A percentile compares a stretch with the other conserved stretches of the same genome.
These are phyloP conservation scores for Amphilophus citrinellus DNA, from an alignment of 2,113 vertebrate genomes.

Conservation along the genomic window DNA sequence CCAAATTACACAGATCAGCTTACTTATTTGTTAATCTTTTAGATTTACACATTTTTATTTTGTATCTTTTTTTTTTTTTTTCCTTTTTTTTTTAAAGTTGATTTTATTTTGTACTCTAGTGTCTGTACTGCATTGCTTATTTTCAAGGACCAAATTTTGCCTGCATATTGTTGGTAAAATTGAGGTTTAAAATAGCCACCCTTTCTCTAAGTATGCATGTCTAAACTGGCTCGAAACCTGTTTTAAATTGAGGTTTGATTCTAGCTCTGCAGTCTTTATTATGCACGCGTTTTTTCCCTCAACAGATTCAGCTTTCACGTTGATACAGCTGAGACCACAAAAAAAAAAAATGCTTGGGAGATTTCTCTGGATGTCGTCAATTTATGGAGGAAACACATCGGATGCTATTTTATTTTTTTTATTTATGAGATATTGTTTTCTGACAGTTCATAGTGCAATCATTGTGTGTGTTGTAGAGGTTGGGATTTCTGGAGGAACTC, in stretches of 20 bases:
- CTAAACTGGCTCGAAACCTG: conserved; percentile 1
- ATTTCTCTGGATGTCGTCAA: not conserved
- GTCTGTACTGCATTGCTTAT: conserved; percentile 38
- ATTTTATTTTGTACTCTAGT: conserved; percentile 34
- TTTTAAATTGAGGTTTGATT: not conserved
- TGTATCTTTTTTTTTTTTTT: conserved; percentile 1
- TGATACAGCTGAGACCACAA: not conserved
- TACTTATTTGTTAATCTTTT: not conserved
- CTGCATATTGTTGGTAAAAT: conserved; percentile 51
- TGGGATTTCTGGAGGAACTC: conserved; percentile 24
- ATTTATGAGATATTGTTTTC: not conserved
- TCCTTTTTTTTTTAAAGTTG: not conserved
- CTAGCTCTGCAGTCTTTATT: not conserved
- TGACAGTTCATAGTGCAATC: not conserved
- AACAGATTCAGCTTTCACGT: not conserved
- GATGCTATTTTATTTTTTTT: not conserved
- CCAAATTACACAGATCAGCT: conserved; percentile 39
- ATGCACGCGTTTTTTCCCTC: not conserved
- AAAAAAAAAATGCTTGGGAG: not conserved
- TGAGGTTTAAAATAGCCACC: conserved; percentile 40
- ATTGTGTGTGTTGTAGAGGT: not conserved
- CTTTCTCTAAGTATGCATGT: conserved; percentile 15
- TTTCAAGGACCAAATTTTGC: conserved; percentile 64
- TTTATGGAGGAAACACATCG: not conserved
- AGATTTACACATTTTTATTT: conserved; percentile 31